These are phyloP conservation scores for Phoebastria nigripes DNA, from an alignment of 2,797 vertebrate species.

Conservation along the genomic window DNA sequence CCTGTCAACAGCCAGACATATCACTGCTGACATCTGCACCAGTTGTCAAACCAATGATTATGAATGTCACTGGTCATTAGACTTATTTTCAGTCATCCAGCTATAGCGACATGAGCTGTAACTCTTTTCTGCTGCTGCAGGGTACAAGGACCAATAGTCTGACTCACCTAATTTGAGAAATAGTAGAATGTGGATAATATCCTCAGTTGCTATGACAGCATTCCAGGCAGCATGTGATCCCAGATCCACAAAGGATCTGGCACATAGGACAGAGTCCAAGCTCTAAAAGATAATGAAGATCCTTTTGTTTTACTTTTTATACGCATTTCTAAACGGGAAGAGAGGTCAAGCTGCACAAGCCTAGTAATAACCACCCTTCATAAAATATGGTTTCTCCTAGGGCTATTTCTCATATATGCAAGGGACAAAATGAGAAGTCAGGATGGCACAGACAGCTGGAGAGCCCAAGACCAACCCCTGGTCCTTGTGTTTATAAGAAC, in stretches of 20 bases:
- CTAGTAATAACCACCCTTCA: background rate
- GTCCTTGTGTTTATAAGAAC: background rate
- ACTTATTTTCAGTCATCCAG: slow-evolving; percentile 33
- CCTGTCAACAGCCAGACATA: slow-evolving; percentile 27
- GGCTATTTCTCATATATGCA: background rate
- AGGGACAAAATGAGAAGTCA: background rate
- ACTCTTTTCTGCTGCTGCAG: background rate
- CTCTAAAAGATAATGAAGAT: background rate
- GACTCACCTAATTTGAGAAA: slow-evolving; percentile 10
- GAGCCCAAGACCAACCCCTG: fast-evolving
- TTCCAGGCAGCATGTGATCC: background rate
- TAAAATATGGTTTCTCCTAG: background rate
- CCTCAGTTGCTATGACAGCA: slow-evolving; percentile 26
- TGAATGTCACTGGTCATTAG: slow-evolving; percentile 45
- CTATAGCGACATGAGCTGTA: background rate
- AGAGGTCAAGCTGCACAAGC: background rate
- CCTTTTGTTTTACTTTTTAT: background rate
- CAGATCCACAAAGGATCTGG: background rate
- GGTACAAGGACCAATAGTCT: background rate
- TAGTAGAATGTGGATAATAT: background rate
- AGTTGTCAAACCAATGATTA: slow-evolving; percentile 4
- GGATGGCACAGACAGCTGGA: background rate
- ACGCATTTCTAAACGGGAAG: background rate
- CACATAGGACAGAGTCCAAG: background rate
- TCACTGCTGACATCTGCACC: slow-evolving; percentile 44